Percentiles rank a stretch among this genome's conserved stretches.
phyloP scores from a whole-genome alignment of 2,113 vertebrate genomes.

The Sinocyclocheilus maitianheensis region DNA sequence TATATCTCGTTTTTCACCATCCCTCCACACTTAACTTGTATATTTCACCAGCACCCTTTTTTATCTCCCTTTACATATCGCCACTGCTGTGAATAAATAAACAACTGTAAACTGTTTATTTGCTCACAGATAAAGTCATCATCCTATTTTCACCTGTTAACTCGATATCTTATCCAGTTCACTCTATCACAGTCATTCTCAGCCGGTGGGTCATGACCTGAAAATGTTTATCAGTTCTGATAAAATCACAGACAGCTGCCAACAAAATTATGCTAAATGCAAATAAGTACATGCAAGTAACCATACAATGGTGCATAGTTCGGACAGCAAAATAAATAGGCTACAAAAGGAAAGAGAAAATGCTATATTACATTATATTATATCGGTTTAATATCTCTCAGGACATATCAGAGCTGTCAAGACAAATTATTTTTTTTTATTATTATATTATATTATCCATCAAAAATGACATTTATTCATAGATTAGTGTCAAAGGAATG shows the following conservation, averaged over 20 bases:
- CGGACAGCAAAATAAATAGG: too few species aligned
- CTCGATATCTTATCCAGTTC: neutral
- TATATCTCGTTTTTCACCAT: constrained; percentile 44
- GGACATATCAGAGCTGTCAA: too few species aligned
- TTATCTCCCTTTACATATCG: neutral
- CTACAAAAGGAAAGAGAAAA: too few species aligned
- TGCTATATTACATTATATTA: too few species aligned
- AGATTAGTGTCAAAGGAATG: too few species aligned
- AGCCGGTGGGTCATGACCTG: neutral
- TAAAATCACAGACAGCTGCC: neutral
- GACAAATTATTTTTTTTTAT: too few species aligned
- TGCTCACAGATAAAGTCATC: neutral
- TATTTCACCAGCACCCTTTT: neutral
- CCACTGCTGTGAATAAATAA: constrained; percentile 22
- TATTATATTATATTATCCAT: too few species aligned
- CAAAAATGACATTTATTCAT: too few species aligned
- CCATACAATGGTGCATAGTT: neutral
- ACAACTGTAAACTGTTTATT: constrained; percentile 1
- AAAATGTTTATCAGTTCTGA: neutral
- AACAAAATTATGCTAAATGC: neutral
- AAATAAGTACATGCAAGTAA: neutral
- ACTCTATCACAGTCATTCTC: neutral
- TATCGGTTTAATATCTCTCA: too few species aligned
- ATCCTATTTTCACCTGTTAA: constrained; percentile 19
- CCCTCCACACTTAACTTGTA: constrained; percentile 64